These are phyloP conservation scores for Eupleurogrammus muticus DNA, from an alignment of 2,797 vertebrate genomes.

Conservation along the genomic window DNA sequence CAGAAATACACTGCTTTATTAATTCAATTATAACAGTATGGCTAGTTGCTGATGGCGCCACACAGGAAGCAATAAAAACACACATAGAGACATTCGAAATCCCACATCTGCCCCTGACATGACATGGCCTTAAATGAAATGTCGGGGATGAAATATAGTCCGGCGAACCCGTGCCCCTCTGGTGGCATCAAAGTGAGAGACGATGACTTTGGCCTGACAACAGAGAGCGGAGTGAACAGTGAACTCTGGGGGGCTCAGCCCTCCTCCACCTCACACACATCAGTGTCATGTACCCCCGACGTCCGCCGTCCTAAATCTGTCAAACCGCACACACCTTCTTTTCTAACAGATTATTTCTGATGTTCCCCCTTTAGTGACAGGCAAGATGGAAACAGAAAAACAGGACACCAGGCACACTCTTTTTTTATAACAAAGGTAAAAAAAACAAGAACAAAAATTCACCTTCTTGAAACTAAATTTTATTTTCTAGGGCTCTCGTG, in stretches of 20 bases:
- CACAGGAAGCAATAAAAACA: constrained; percentile 13
- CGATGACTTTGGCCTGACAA: constrained; percentile 36
- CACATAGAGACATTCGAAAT: constrained; percentile 27
- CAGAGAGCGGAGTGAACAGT: constrained; percentile 36
- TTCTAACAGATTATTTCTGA: too few relatives aligned
- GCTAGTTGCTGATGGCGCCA: constrained; percentile 1
- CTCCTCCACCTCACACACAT: constrained; percentile 20
- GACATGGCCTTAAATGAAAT: constrained; percentile 48
- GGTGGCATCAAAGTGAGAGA: constrained; percentile 42
- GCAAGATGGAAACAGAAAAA: too few relatives aligned
- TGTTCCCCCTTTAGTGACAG: too few relatives aligned
- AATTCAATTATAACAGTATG: constrained; percentile 9
- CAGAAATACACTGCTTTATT: constrained; percentile 3
- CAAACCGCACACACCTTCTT: neutral
- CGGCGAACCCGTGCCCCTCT: constrained; percentile 38
- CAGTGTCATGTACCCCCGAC: constrained; percentile 10
- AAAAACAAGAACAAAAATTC: too few relatives aligned
- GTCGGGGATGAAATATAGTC: constrained; percentile 32
- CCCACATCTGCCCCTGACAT: constrained; percentile 13
- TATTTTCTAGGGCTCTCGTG: too few relatives aligned
- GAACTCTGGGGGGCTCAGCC: constrained; percentile 7
- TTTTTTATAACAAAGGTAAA: too few relatives aligned
- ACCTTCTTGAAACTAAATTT: too few relatives aligned
- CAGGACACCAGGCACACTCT: too few relatives aligned
- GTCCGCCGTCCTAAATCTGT: constrained; percentile 22